Conservation (phyloP, 2,797 vertebrate genomes). For the Peromyscus nudipes region DNA sequence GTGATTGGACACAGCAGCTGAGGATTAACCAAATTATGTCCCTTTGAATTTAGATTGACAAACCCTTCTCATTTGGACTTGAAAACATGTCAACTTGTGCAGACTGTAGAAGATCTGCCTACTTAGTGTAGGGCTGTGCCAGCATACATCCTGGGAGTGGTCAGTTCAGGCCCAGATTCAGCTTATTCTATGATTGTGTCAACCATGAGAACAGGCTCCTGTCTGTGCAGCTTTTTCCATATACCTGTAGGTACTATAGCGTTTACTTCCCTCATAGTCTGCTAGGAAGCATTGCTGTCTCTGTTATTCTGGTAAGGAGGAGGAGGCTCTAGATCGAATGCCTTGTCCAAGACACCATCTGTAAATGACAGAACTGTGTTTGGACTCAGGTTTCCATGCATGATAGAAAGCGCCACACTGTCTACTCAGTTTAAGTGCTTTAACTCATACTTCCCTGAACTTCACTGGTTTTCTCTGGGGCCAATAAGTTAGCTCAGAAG, state of each 20-base stretch:
- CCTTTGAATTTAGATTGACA: constrained; percentile 68
- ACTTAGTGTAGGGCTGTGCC: neutral
- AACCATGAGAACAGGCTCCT: neutral
- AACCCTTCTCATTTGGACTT: constrained; percentile 62
- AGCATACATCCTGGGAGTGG: neutral
- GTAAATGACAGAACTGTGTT: constrained; percentile 33
- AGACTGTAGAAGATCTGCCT: constrained; percentile 63
- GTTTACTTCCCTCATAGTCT: neutral
- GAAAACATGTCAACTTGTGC: constrained; percentile 1
- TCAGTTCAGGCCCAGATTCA: neutral
- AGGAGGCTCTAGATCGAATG: neutral
- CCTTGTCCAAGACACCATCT: neutral
- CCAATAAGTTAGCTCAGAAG: neutral
- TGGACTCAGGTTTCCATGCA: constrained; percentile 30
- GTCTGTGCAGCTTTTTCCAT: neutral
- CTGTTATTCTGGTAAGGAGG: constrained; percentile 32
- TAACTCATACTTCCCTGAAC: constrained; percentile 30
- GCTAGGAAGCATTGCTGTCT: neutral
- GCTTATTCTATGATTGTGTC: constrained; percentile 21
- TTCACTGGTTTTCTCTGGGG: neutral
- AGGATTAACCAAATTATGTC: constrained; percentile 67
- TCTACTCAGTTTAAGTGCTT: constrained; percentile 44
- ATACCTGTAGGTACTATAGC: neutral
- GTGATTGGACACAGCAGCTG: constrained; percentile 67
- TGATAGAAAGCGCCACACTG: constrained; percentile 24